Percentiles rank a stretch among this genome's conserved stretches.
phyloP scores from a whole-genome alignment of 2,797 vertebrate species.

The Lagocephalus sceleratus region DNA sequence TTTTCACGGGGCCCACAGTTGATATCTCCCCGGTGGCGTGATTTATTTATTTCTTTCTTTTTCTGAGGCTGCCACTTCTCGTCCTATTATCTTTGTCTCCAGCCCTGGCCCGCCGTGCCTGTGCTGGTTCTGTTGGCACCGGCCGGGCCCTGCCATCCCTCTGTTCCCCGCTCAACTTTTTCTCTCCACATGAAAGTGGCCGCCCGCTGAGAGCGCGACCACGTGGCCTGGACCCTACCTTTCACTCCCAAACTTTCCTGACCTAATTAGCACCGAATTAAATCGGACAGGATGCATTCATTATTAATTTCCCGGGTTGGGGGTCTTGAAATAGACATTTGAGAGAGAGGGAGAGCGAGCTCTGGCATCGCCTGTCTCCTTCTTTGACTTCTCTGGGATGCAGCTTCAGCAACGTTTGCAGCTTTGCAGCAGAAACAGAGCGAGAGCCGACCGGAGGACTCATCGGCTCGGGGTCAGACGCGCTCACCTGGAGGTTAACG shows the following conservation, averaged over 20 bases:
- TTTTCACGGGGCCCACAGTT: conserved; percentile 57
- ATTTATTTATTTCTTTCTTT: conserved; percentile 47
- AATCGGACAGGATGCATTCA: conserved; percentile 70
- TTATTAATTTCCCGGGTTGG: conserved; percentile 64
- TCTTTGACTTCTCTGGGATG: conserved; percentile 52
- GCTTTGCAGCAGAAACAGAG: conserved; percentile 49
- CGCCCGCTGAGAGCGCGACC: conserved; percentile 59
- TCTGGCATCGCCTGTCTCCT: conserved; percentile 25
- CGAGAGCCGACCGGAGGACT: conserved; percentile 55
- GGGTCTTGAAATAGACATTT: conserved; percentile 63
- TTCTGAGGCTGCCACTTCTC: conserved; percentile 70
- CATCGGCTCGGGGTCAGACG: conserved; percentile 21
- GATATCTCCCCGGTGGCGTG: conserved; percentile 61
- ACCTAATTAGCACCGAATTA: conserved; percentile 74
- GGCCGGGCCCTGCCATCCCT: conserved; percentile 53
- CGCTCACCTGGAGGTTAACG: too few relatives aligned
- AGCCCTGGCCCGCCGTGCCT: conserved; percentile 70
- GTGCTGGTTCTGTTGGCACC: conserved; percentile 53
- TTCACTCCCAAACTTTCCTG: conserved; percentile 73
- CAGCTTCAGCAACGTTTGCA: conserved; percentile 16
- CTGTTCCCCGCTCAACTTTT: conserved; percentile 67
- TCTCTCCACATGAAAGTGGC: conserved; percentile 64
- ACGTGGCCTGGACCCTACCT: conserved; percentile 70
- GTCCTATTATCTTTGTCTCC: conserved; percentile 76
- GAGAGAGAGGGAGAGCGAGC: conserved; percentile 31